These are phyloP conservation scores for Zaprionus africanus DNA, from an alignment of 1,140 invertebrate genomes.

Conservation along the genomic window DNA sequence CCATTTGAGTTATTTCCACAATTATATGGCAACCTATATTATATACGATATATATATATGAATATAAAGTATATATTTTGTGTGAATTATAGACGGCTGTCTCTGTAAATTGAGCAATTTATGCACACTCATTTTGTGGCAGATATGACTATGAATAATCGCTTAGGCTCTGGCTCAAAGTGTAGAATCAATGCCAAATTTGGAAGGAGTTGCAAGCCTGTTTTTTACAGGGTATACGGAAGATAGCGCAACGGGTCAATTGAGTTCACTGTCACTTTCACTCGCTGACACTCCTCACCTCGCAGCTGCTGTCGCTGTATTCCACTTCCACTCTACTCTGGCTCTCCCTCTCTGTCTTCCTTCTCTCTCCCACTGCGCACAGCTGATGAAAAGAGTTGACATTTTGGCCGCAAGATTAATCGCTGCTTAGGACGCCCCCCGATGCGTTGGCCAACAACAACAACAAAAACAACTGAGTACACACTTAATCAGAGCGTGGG, in stretches of 20 bases:
- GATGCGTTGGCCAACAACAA: constrained; percentile 9
- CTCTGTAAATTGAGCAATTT: not conserved
- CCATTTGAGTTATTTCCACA: not conserved
- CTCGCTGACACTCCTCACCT: constrained; percentile 28
- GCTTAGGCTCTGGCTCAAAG: not conserved
- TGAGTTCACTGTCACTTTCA: constrained; percentile 81
- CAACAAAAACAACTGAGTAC: constrained; percentile 8
- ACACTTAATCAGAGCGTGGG: constrained; percentile 34
- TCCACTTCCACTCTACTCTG: not conserved
- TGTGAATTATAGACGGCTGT: not conserved
- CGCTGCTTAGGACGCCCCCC: constrained; percentile 23
- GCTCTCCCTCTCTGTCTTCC: not conserved
- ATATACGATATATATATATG: not conserved
- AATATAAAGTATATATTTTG: not conserved
- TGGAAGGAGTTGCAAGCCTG: not conserved
- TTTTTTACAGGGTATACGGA: constrained; percentile 36
- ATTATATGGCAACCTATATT: not conserved
- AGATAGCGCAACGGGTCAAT: constrained; percentile 56
- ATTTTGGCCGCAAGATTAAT: constrained; percentile 31
- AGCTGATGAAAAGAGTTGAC: constrained; percentile 29
- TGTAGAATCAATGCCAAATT: not conserved
- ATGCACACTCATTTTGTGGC: not conserved
- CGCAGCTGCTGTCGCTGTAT: not conserved
- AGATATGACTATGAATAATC: constrained; percentile 1
- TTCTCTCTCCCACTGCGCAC: not conserved